Conservation (phyloP, 2,113 vertebrate species). For the Pelmatolapia mariae region DNA sequence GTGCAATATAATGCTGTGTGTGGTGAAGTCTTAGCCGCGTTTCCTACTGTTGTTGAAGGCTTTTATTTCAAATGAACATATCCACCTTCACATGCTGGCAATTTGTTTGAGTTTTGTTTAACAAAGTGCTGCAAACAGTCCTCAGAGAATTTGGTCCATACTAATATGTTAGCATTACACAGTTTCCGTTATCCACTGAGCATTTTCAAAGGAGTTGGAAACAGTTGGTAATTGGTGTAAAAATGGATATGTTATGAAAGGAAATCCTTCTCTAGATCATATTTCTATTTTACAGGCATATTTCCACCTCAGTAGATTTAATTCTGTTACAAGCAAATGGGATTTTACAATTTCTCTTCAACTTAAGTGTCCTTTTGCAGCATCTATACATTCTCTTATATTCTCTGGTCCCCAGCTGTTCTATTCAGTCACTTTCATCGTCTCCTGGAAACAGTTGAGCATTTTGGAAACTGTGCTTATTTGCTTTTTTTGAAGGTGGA, state of each 20-base stretch:
- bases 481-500: not conserved
- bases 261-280: not conserved
- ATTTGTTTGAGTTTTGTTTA: not conserved
- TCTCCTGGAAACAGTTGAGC: not conserved
- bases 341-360: not conserved
- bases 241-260: not conserved
- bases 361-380: conserved; percentile 1
- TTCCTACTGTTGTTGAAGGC: not conserved
- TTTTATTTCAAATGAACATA: not conserved
- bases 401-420: not conserved
- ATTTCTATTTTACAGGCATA: not conserved
- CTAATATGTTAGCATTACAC: not conserved
- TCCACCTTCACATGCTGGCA: not conserved
- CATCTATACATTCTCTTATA: conserved; percentile 20
- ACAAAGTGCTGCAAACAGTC: not conserved
- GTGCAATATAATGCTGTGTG: conserved; percentile 21
- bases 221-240: not conserved
- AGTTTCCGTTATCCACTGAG: not conserved
- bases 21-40: not conserved
- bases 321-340: not conserved
- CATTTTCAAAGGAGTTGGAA: not conserved
- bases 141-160: not conserved
- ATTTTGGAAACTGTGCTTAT: not conserved
- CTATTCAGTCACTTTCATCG: not conserved
- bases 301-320: not conserved